A percentile compares a stretch with the other conserved stretches of the same genome.
Evolutionary conservation across 2,797 vertebrate genomes (phyloP).

Genomic region (Brotula barbata): DNA sequence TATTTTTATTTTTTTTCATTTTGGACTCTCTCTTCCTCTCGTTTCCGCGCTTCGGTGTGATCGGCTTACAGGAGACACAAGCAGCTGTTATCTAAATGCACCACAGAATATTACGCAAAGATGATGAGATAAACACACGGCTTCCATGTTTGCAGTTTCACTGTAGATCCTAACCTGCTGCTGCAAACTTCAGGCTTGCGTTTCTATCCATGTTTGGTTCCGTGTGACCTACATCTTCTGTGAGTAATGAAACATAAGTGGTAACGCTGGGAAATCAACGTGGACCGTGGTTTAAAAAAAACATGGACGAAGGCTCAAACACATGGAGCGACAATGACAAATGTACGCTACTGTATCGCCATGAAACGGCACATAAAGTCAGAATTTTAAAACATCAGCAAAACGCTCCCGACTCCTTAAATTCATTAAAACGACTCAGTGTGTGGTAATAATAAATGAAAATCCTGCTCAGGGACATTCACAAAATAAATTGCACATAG

Average conservation of each 20-base stretch:
- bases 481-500: too few relatives aligned
- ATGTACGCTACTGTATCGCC: constrained; percentile 12
- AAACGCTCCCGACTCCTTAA: too few relatives aligned
- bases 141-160: not conserved
- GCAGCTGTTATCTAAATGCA: not conserved
- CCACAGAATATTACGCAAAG: not conserved
- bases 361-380: constrained; percentile 15
- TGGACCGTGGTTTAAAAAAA: constrained; percentile 22
- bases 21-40: not conserved
- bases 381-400: constrained; percentile 18
- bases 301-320: constrained; percentile 19
- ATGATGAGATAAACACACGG: not conserved
- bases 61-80: constrained; percentile 1
- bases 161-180: not conserved
- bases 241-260: constrained; percentile 9
- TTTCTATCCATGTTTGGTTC: constrained; percentile 4
- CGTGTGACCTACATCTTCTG: not conserved
- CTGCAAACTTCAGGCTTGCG: not conserved
- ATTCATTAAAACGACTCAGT: too few relatives aligned
- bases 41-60: not conserved
- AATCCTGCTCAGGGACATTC: too few relatives aligned
- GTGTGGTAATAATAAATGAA: too few relatives aligned
- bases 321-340: constrained; percentile 23
- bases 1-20: not conserved
- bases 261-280: not conserved